Evolutionary conservation across 1,140 invertebrate genomes (phyloP).

Genomic region (Drosophila quadrilineata): DNA sequence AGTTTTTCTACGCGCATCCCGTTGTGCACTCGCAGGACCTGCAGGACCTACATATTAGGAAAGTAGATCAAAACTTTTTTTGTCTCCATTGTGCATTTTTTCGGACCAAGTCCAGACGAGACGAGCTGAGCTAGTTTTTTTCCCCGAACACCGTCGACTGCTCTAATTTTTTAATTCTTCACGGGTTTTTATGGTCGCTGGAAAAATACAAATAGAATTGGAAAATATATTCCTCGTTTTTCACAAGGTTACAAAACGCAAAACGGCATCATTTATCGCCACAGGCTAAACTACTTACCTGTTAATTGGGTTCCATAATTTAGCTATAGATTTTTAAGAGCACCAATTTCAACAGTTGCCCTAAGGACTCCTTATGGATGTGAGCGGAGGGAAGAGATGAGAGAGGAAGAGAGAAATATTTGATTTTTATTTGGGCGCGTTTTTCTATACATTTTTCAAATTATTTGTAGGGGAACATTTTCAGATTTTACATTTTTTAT

Average conservation of each 20-base stretch:
- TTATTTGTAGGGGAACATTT: slow-evolving; percentile 7
- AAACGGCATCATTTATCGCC: slow-evolving; percentile 31
- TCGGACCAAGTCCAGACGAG: too few species aligned
- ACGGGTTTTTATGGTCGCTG: slow-evolving; percentile 56
- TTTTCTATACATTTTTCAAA: not conserved
- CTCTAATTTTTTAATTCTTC: slow-evolving; percentile 79
- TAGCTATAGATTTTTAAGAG: slow-evolving; percentile 33
- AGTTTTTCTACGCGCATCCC: slow-evolving; percentile 58
- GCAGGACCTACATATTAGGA: slow-evolving; percentile 50
- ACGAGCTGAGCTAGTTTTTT: slow-evolving; percentile 76
- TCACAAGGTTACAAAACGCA: slow-evolving; percentile 67
- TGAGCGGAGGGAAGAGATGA: too few species aligned
- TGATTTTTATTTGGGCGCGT: slow-evolving; percentile 46
- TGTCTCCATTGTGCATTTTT: slow-evolving; percentile 72
- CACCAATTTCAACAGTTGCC: not conserved
- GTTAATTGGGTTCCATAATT: slow-evolving; percentile 66
- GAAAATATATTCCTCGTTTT: slow-evolving; percentile 11
- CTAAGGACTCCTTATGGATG: not conserved
- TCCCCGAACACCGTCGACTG: slow-evolving; percentile 60
- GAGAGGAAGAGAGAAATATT: not conserved
- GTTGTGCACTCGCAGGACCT: slow-evolving; percentile 45
- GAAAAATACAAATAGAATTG: slow-evolving; percentile 46
- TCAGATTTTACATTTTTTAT: not conserved
- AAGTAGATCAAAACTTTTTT: slow-evolving; percentile 75
- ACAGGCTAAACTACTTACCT: slow-evolving; percentile 59